Evolutionary conservation across 2,113 vertebrate species (phyloP).

Genomic region (Lophius piscatorius): DNA sequence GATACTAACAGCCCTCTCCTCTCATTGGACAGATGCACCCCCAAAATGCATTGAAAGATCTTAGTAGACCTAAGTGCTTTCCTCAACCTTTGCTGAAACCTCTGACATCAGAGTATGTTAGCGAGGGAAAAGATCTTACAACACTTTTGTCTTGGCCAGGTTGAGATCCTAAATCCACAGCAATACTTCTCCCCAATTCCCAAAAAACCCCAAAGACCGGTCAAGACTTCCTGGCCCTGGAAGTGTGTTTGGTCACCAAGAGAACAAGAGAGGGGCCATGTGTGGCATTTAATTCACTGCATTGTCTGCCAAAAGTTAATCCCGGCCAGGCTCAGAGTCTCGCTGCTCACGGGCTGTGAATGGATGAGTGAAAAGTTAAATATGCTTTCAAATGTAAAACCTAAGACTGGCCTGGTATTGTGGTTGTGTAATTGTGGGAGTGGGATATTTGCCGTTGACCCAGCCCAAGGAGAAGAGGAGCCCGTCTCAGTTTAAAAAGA

Average conservation of each 20-base stretch:
- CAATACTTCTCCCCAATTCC: conserved; percentile 56
- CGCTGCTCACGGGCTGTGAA: conserved; percentile 72
- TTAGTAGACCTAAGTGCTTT: conserved; percentile 8
- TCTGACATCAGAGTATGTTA: conserved; percentile 54
- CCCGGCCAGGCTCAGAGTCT: conserved; percentile 79
- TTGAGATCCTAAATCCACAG: conserved; percentile 66
- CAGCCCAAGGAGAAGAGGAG: conserved; percentile 62
- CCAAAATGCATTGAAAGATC: too few species aligned
- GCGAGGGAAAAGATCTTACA: conserved; percentile 54
- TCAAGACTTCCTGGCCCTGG: conserved; percentile 78
- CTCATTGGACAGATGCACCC: too few species aligned
- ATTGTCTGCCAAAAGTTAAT: conserved; percentile 85
- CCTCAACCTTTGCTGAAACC: conserved; percentile 30
- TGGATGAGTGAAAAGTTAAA: conserved; percentile 82
- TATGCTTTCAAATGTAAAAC: conserved; percentile 84
- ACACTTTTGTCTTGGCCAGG: conserved; percentile 65
- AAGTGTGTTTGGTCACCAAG: conserved; percentile 81
- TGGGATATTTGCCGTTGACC: conserved; percentile 68
- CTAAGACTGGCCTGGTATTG: conserved; percentile 74
- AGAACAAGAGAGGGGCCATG: conserved; percentile 79
- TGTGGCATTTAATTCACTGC: conserved; percentile 80
- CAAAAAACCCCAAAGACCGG: conserved; percentile 62
- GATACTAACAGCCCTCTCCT: too few species aligned
- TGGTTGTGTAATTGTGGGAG: conserved; percentile 63
- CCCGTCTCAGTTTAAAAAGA: conserved; percentile 54